phyloP scores from a whole-genome alignment of 2,797 vertebrate genomes.

The Perdix hodgsoniae region DNA sequence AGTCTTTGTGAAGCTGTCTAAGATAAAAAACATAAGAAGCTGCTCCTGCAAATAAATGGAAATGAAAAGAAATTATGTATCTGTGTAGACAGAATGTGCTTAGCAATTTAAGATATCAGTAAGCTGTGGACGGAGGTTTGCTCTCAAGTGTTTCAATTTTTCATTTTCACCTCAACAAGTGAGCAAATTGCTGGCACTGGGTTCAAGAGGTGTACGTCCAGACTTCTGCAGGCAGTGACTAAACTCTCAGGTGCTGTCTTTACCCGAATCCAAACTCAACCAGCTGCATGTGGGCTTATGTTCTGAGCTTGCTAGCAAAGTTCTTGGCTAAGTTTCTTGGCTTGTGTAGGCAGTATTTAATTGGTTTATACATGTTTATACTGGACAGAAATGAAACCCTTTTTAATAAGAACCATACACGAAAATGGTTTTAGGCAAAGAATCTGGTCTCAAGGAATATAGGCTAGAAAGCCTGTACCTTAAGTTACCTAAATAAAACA shows the following conservation, averaged over 20 bases:
- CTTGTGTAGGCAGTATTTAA: not conserved
- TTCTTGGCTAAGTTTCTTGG: not conserved
- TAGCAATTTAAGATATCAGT: not conserved
- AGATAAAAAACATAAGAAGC: not conserved
- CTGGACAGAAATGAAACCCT: not conserved
- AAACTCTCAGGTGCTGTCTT: not conserved
- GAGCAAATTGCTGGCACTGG: accelerated
- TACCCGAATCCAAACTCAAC: not conserved
- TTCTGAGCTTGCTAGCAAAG: not conserved
- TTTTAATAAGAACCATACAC: not conserved
- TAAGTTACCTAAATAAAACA: not conserved
- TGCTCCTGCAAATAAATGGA: conserved; percentile 4
- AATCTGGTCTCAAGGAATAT: not conserved
- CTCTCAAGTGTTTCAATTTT: not conserved
- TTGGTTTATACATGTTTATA: not conserved
- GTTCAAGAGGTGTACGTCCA: not conserved
- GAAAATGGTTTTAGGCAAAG: not conserved
- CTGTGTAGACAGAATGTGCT: not conserved
- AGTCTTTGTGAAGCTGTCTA: not conserved
- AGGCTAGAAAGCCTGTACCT: not conserved
- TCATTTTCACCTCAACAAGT: not conserved
- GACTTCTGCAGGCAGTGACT: not conserved
- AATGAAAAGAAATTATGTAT: not conserved
- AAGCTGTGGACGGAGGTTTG: not conserved
- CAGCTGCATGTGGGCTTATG: not conserved